A percentile compares a stretch with the other conserved stretches of the same genome.
Conservation (phyloP, 2,888 invertebrate species). For the Malthinus seriepunctatus region DNA sequence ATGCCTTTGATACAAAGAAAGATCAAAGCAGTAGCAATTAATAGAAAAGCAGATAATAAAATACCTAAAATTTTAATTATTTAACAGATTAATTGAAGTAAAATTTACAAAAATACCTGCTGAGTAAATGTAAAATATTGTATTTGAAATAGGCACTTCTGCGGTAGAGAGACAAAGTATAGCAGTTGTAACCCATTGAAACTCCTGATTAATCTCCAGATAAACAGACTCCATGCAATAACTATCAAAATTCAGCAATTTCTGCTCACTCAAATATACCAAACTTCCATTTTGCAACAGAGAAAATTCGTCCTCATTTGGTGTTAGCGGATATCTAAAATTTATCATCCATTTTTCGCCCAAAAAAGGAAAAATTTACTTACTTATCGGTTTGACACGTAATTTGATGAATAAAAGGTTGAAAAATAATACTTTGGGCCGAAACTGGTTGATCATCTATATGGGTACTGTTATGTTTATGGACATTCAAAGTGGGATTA, state of each 20-base stretch:
- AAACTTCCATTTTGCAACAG: slow-evolving; percentile 37
- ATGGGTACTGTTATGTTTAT: slow-evolving; percentile 36
- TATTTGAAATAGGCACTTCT: slow-evolving; percentile 13
- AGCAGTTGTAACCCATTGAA: slow-evolving; percentile 27
- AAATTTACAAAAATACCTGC: slow-evolving; percentile 18
- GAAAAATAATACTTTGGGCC: slow-evolving; percentile 22
- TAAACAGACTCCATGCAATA: slow-evolving; percentile 40
- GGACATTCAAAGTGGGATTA: slow-evolving; percentile 27
- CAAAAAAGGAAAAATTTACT: slow-evolving; percentile 12
- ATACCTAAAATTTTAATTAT: slow-evolving; percentile 26
- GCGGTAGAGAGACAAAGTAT: slow-evolving; percentile 23
- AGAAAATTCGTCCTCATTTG: slow-evolving; percentile 30
- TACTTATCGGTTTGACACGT: slow-evolving; percentile 29
- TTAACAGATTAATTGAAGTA: background rate
- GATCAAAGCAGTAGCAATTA: slow-evolving; percentile 28
- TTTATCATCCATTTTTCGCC: background rate
- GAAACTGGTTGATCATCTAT: slow-evolving; percentile 35
- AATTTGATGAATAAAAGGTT: slow-evolving; percentile 29
- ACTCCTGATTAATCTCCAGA: slow-evolving; percentile 19
- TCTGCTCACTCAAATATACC: slow-evolving; percentile 29
- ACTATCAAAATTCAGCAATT: slow-evolving; percentile 34
- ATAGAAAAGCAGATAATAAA: slow-evolving; percentile 28
- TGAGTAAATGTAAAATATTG: slow-evolving; percentile 24
- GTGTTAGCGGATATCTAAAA: slow-evolving; percentile 26
- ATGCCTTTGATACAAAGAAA: slow-evolving; percentile 28